phyloP scores from a whole-genome alignment of 2,113 vertebrate genomes.

The Gallinago paraguaiae region DNA sequence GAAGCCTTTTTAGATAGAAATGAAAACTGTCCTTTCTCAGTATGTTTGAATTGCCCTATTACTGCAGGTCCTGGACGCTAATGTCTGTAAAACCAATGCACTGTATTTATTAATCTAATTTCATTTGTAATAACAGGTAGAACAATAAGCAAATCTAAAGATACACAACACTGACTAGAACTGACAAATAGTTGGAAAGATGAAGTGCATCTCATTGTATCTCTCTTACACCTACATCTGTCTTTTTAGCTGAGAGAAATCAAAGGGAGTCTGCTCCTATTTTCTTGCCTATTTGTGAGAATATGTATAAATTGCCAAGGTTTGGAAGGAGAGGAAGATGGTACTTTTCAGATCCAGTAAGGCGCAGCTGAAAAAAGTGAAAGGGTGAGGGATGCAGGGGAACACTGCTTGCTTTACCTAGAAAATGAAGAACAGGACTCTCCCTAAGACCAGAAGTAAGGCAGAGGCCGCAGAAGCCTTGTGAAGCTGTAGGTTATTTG shows the following conservation, averaged over 20 bases:
- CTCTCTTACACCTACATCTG: slow-evolving; percentile 9
- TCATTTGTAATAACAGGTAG: not conserved
- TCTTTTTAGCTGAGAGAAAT: not conserved
- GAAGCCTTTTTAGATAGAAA: not conserved
- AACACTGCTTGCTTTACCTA: not conserved
- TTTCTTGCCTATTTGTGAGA: slow-evolving; percentile 15
- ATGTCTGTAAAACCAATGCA: not conserved
- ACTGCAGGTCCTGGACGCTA: not conserved
- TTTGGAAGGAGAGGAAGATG: not conserved
- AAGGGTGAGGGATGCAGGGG: not conserved
- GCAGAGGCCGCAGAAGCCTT: not conserved
- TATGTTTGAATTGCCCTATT: not conserved
- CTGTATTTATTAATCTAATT: not conserved
- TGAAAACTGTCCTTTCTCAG: not conserved
- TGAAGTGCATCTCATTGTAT: not conserved
- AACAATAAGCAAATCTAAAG: slow-evolving; percentile 22
- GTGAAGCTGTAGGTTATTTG: not conserved
- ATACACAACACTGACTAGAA: not conserved
- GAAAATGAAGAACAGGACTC: not conserved
- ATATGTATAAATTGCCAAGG: not conserved
- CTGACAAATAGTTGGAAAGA: not conserved
- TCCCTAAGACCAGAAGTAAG: not conserved
- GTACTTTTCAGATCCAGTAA: not conserved
- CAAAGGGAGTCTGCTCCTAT: not conserved
- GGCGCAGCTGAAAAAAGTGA: not conserved